Evolutionary conservation across 2,113 vertebrate species (phyloP).

Genomic region (Ctenodactylus gundi): DNA sequence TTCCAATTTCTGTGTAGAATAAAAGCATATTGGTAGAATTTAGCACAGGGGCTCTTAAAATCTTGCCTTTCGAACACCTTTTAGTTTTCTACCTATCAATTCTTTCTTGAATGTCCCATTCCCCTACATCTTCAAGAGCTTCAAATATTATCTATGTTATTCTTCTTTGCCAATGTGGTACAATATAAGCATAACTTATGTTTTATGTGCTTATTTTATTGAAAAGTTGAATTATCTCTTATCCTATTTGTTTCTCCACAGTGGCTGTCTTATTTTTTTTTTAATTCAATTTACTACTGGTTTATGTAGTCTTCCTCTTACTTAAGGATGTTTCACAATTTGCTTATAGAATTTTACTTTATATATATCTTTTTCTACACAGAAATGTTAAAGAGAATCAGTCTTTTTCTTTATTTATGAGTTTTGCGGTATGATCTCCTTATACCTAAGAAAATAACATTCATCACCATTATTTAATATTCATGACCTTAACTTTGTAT

Average conservation of each 20-base stretch:
- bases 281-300: neutral
- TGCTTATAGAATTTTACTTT: conserved; percentile 15
- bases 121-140: neutral
- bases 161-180: neutral
- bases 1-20: neutral
- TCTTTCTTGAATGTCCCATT: neutral
- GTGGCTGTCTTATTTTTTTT: neutral
- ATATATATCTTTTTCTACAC: neutral
- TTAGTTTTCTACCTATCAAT: neutral
- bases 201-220: neutral
- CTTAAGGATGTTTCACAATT: conserved; percentile 24
- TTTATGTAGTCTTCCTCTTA: neutral
- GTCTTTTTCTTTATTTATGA: conserved; percentile 18
- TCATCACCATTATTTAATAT: conserved; percentile 23
- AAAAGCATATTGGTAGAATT: neutral
- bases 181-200: neutral
- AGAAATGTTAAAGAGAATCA: neutral
- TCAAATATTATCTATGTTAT: neutral
- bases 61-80: neutral
- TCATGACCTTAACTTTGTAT: conserved; percentile 29
- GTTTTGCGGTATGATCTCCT: neutral
- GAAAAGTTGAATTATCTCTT: neutral
- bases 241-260: neutral
- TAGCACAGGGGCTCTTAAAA: conserved; percentile 7
- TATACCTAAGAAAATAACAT: conserved; percentile 33